A percentile compares a stretch with the other conserved stretches of the same genome.
phyloP scores from a whole-genome alignment of 2,797 vertebrate genomes.

The Mormyrops attenuatus region DNA sequence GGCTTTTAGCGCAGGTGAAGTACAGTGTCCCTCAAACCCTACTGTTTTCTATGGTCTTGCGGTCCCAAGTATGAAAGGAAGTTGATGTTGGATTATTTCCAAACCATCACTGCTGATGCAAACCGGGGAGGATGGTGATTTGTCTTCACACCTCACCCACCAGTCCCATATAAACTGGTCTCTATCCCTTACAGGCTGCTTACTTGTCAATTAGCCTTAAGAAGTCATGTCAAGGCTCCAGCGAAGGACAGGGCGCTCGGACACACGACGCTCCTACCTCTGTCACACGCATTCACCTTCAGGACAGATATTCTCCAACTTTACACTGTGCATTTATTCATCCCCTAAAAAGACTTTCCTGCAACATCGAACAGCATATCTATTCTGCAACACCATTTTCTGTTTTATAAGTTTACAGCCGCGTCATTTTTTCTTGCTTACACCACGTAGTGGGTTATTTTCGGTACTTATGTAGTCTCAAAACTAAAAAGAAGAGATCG shows the following conservation, averaged over 20 bases:
- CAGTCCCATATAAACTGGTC: not conserved
- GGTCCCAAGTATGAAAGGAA: not conserved
- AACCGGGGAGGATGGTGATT: not conserved
- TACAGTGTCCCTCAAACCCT: not conserved
- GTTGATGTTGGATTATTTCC: not conserved
- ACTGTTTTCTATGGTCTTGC: not conserved
- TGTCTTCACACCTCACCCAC: not conserved
- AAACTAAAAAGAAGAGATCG: not conserved
- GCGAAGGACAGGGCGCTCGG: not conserved
- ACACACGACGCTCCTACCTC: not conserved
- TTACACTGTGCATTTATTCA: not conserved
- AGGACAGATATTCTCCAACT: not conserved
- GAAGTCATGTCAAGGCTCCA: not conserved
- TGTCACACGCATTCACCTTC: not conserved
- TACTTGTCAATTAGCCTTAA: not conserved
- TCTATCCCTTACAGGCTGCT: not conserved
- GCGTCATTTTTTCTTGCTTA: not conserved
- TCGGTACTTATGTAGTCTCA: not conserved
- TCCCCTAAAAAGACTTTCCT: not conserved
- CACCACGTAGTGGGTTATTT: not conserved
- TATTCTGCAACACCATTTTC: not conserved
- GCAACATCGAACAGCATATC: not conserved
- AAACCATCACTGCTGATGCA: conserved; percentile 9
- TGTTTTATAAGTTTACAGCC: not conserved
- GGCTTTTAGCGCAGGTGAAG: not conserved